Evolutionary conservation across 2,888 invertebrate species (phyloP).

Genomic region (Helicoverpa assulta): DNA sequence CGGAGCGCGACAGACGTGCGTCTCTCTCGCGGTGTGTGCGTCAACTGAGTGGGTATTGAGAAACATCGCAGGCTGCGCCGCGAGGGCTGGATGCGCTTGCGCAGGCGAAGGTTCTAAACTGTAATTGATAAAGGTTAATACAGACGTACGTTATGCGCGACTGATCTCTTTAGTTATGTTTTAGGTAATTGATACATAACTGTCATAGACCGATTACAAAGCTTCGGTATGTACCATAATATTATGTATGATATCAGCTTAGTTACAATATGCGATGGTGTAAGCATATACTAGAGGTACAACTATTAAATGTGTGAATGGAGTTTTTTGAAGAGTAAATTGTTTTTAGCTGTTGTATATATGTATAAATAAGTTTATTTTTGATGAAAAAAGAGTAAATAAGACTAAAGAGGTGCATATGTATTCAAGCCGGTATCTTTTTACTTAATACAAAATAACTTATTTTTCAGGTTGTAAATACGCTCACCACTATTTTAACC

Average conservation of each 20-base stretch:
- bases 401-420: too few relatives aligned
- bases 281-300: too few relatives aligned
- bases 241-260: neutral
- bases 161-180: constrained; percentile 32
- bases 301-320: too few relatives aligned
- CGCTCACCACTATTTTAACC: too few relatives aligned
- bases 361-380: too few relatives aligned
- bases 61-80: constrained; percentile 38
- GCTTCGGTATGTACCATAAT: neutral
- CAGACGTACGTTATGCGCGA: constrained; percentile 43
- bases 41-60: constrained; percentile 47
- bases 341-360: too few relatives aligned
- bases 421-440: too few relatives aligned
- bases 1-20: constrained; percentile 39
- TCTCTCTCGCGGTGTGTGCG: constrained; percentile 14
- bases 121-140: constrained; percentile 56
- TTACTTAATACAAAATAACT: too few relatives aligned
- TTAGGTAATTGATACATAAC: constrained; percentile 7
- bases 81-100: constrained; percentile 53
- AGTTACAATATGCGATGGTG: too few relatives aligned
- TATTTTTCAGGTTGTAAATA: too few relatives aligned
- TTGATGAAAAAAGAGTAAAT: too few relatives aligned
- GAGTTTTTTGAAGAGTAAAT: too few relatives aligned
- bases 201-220: neutral
- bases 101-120: constrained; percentile 53